Evolutionary conservation across 2,797 vertebrate genomes (phyloP), one percentile per base, ranked within the genome.

Genomic region (Dryobates pubescens): DNA sequence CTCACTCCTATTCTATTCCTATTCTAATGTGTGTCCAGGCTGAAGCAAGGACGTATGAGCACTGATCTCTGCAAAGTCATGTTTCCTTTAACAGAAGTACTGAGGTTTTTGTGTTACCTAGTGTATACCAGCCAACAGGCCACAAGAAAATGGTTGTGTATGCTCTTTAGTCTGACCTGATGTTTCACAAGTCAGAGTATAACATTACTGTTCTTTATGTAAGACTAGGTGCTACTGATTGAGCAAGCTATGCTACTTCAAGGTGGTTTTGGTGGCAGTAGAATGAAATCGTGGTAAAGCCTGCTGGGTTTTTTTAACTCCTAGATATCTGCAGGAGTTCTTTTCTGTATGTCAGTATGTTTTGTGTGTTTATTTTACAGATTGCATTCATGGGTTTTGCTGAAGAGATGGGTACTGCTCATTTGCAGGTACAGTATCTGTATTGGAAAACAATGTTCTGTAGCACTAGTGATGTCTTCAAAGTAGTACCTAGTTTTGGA

Each of bases 331-430:
- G 16, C 30, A 82, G 67, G 72, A 26, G 8, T 29, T 34, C 1
- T 51, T 57, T 85, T 71, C 32, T 82, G 36, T 65, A 15, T 8
- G 77, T 77, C 32, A 92, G 1, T 90, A 5, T 64, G 65, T 80
- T 80, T 95, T 2, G 26, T 95, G 22, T 61, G 13, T 95, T 96
- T 97, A 36, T 95, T 76, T 96, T 96, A 47, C 90, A 98, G 98
- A 86, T 98, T 68, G 97, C 97, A 18, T 98, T 98, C 96, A 83
- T 98, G 95, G 93, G 94, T 79, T 97, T 98, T 97, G 96, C 94
- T 23, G 97, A 97, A 90, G 97, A 97, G 75, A 96, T 95, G 62
- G 88, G 88, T 93, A 27, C 94, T 87, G 85, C 86, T 94, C 78
- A 59, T 84, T 96, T 97, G 76, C 97, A 98, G 98, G 98, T 98